Base-by-base conservation (phyloP, 2,888 invertebrate species). In the Petrolisthes manimaculis region DNA sequence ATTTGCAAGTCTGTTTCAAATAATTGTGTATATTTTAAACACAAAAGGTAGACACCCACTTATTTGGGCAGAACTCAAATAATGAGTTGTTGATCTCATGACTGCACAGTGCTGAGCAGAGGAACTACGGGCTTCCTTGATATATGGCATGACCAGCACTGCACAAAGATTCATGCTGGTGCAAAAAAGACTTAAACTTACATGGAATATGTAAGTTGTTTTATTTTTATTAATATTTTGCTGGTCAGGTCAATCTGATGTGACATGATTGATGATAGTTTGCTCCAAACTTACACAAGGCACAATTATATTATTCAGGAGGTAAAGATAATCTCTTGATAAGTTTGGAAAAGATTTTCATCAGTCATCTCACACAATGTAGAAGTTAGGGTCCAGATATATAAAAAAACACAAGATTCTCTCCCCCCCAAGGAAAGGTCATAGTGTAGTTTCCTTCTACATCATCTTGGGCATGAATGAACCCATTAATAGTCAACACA, bases 51-150 rank as follows among this genome's bases (percentile, higher is more conserved):
- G 79, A 74, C n/a, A 77, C 75, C 51, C 81, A 81, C 81, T 82
- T 86, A 74, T 55, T 86, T 86, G 86, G 80, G 54, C 71, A 37
- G 54, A 37, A 21, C 53, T 24, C 54, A 9, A 61, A 55, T 61
- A 18, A 18, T 21, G 78, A 51, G 84, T 74, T 83, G 37, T 84
- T 88, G 88, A 88, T 84, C 88, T 88, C 88, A 84, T 77, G 75
- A 88, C 84, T 80, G 14, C 37, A 51, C n/a, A 86, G 80, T 88
- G 84, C 88, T 84, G 88, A 84, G 77, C 84, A 88, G 78, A 74
- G 80, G 79, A 84, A 83, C 84, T 80, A 53, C 51, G 88, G 88
- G 88, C 88, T 88, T 88, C 88, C 88, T 69, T 88, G 86, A 84
- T 83, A 21, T 88, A 37, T 80, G 84, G 88, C 82, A 86, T 74